phyloP scores from a whole-genome alignment of 2,888 invertebrate species.

The Harpalus rubripes region DNA sequence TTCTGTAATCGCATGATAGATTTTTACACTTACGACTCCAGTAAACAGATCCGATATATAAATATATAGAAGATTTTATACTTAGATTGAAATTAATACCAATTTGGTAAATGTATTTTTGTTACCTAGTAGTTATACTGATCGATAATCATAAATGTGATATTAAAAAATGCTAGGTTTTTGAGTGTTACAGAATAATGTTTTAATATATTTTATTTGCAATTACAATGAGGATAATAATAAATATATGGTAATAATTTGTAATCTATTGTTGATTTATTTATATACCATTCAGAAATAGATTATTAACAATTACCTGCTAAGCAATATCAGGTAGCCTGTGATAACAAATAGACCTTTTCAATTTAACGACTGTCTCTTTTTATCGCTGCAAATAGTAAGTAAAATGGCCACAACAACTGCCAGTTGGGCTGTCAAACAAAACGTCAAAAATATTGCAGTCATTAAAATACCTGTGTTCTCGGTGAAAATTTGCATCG shows the following conservation, averaged over 20 bases:
- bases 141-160: constrained; percentile 67
- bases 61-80: constrained; percentile 63
- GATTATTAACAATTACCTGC: too few species aligned
- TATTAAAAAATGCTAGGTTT: constrained; percentile 64
- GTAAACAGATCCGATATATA: constrained; percentile 56
- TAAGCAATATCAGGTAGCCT: too few species aligned
- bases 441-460: too few species aligned
- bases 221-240: constrained; percentile 60
- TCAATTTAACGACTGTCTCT: too few species aligned
- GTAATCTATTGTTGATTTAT: constrained; percentile 43
- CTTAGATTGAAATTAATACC: constrained; percentile 66
- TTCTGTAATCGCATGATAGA: constrained; percentile 59
- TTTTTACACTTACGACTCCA: constrained; percentile 62
- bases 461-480: too few species aligned
- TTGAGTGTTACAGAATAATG: constrained; percentile 64
- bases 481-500: too few species aligned
- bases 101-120: constrained; percentile 65
- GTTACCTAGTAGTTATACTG: constrained; percentile 66
- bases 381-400: too few species aligned
- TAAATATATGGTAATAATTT: constrained; percentile 58
- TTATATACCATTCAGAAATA: too few species aligned
- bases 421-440: too few species aligned
- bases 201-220: constrained; percentile 66
- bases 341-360: too few species aligned
- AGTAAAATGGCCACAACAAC: too few species aligned